Base-by-base conservation (phyloP, 2,888 invertebrate genomes). In the Phymatocera aterrima region DNA sequence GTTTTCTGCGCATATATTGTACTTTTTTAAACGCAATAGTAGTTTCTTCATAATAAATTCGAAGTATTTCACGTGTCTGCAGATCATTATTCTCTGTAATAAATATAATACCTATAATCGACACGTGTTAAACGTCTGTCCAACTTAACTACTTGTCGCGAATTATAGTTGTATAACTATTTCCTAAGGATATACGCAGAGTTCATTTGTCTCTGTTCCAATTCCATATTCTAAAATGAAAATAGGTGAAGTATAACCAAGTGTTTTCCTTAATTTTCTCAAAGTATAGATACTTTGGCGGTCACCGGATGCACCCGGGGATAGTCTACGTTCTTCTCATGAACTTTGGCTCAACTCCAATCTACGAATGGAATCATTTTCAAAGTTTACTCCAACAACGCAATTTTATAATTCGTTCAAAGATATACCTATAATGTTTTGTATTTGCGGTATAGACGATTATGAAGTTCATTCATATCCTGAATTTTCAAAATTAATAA, bases 351-450 rank as follows among this genome's bases (percentile, higher is more conserved):
- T 28, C 34, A 18, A 5, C 5, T 72, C 72, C 72, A 72, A 72
- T 51, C 72, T 51, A 51, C 70, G 70, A 48, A 70, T 70, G 70
- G 46, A 70, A 70, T 70, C 40, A 70, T 70, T 70, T 70, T 46
- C 28, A 3, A 70, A 48, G 48, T 72, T 51, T 51, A 1, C 72
- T 72, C 48, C 51, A 72, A 72, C 72, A n/a, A 31, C 72, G 72
- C 72, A 72, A 31, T 72, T 51, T 31, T 72, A n/a, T 24, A 4
- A 60, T 60, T 6, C 10, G 10, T 24, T 6, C 15, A 4, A 51
- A 15, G 4, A 51, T n/a, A 12, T 4, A 4, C 15, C 51, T 3
- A 1, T 24, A 28, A 8, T 54, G 18, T 54, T 24, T 54, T 24
- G 24, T 54, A 54, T 10, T 28, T 8, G 54, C 6, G n/a, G n/a